A percentile compares a stretch with the other conserved stretches of the same genome.
These are phyloP conservation scores for Ctenosaura bakeri DNA, from an alignment of 2,797 vertebrate species.

Conservation along the genomic window DNA sequence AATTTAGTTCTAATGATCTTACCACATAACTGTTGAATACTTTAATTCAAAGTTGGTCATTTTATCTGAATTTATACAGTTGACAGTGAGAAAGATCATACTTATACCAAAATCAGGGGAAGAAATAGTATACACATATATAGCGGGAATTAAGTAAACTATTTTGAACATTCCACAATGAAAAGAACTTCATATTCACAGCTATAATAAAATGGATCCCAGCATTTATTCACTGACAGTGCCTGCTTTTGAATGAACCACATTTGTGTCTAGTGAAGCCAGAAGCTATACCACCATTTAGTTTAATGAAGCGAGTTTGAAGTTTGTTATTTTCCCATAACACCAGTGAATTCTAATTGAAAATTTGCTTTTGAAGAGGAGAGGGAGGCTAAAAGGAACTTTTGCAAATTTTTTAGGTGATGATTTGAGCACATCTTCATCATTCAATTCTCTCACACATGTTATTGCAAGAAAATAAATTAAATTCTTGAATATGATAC, in stretches of 20 bases:
- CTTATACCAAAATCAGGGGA: neutral
- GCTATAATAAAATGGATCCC: neutral
- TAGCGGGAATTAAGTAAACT: too few species aligned
- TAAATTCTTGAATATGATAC: conserved; percentile 53
- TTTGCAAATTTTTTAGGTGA: conserved; percentile 20
- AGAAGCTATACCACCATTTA: neutral
- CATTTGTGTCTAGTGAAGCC: neutral
- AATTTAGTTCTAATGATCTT: neutral
- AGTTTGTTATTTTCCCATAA: conserved; percentile 3
- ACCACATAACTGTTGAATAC: neutral
- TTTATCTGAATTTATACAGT: neutral
- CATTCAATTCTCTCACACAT: conserved; percentile 24
- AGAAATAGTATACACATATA: too few species aligned
- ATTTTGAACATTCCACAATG: neutral
- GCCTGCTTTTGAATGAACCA: neutral
- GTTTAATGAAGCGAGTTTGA: neutral
- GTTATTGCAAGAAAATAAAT: conserved; percentile 52
- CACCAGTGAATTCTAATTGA: conserved; percentile 43
- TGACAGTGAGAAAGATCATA: neutral
- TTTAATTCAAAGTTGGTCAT: neutral
- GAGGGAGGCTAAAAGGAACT: conserved; percentile 36
- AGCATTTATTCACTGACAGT: neutral
- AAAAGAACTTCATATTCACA: neutral
- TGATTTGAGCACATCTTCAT: conserved; percentile 46
- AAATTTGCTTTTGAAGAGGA: conserved; percentile 24